These are phyloP conservation scores for Dryas iulia DNA, from an alignment of 1,140 invertebrate species.

Conservation along the genomic window DNA sequence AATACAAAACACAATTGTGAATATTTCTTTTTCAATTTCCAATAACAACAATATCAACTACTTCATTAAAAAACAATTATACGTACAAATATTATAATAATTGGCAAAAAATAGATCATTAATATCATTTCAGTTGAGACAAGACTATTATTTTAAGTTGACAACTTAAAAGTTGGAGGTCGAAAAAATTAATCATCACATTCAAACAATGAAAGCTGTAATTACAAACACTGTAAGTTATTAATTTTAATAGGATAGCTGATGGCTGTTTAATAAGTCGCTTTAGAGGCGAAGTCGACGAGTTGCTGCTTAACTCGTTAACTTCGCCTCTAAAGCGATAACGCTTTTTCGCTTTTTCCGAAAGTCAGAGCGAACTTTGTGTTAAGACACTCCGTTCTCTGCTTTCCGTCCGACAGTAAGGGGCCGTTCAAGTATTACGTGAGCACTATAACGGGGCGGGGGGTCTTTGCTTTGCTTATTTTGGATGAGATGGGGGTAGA, in stretches of 20 bases:
- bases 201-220: constrained; percentile 12
- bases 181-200: constrained; percentile 33
- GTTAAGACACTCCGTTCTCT: too few relatives aligned
- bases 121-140: constrained; percentile 27
- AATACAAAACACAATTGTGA: too few relatives aligned
- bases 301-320: too few relatives aligned
- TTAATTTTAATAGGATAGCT: background rate
- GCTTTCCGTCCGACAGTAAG: too few relatives aligned
- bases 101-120: background rate
- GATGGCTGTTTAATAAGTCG: background rate
- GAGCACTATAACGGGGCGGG: too few relatives aligned
- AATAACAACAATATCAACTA: background rate
- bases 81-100: background rate
- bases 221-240: constrained; percentile 4
- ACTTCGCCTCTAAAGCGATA: too few relatives aligned
- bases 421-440: too few relatives aligned
- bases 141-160: constrained; percentile 5
- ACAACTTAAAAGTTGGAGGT: constrained; percentile 28
- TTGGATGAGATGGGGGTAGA: too few relatives aligned
- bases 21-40: background rate
- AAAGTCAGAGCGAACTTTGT: too few relatives aligned
- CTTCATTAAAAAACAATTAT: background rate
- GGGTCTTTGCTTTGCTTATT: too few relatives aligned
- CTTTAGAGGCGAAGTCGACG: background rate
- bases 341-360: too few relatives aligned